Base-by-base conservation (phyloP, 1,140 invertebrate species). In the Drosophila ohnishii region DNA sequence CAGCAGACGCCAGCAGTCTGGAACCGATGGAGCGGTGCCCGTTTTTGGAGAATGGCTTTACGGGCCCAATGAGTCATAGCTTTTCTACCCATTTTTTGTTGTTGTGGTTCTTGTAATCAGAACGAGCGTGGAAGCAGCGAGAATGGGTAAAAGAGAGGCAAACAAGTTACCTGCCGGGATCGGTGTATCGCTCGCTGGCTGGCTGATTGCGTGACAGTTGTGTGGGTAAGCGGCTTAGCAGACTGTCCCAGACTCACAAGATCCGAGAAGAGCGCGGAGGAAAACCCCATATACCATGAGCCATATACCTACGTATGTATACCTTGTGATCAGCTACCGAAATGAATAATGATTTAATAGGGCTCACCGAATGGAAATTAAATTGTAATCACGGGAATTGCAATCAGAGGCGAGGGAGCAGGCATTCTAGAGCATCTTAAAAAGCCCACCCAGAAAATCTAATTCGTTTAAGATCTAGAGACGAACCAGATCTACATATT, bases 151-250 rank as follows among this genome's bases (percentile, higher is more conserved):
- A 87, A 73, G 63, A 76, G 66, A 83, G 64, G n/a, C 50, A 86
- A 86, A 88, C 83, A 88, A 79, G 83, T 86, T 83, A 83, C 75
- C 66, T 82, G 75, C 34, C 48, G 71, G 28, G 47, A 51, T 45
- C 48, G 14, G 72, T 57, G 63, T 57, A 58, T 57, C 62, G 60
- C 57, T 57, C 62, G 57, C 57, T 50, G 42, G 70, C 44, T 63
- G 39, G 48, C 71, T 64, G 72, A 63, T 78, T 64, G 63, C 84
- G 83, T 86, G 83, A 82, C 83, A 87, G 71, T 83, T 86, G 84
- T 87, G 84, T 79, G 75, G 75, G 79, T 86, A 86, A 86, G 79
- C 84, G 72, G 83, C 83, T 86, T 88, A 86, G 73, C 42, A 70
- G 84, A 73, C 78, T 81, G 62, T 70, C 71, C 58, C 61, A 65